Base-by-base conservation (phyloP, 2,797 vertebrate species). In the Chlorospingus flavigularis region DNA sequence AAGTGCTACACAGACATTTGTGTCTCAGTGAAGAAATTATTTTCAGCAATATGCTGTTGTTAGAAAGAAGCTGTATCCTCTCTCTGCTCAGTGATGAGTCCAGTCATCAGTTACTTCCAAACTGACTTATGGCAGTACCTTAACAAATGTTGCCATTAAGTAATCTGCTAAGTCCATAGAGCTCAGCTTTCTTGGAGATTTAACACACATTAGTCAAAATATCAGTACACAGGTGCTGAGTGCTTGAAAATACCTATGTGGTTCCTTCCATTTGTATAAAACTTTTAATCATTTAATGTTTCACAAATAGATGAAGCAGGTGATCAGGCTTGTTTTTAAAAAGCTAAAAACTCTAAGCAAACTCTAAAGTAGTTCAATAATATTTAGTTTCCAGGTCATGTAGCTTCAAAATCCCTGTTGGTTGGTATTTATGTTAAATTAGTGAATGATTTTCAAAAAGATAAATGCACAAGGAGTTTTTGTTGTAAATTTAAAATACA, bases 1-100 rank as follows among this genome's bases (percentile, higher is more conserved):
- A 96, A 96, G 91, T 95, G 90, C 91, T 97, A 77, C 77, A 53
- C 48, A 83, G 82, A 86, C 62, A 95, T 86, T 94, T 95, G 74
- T 83, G 61, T 94, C 78, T 94, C 57, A 83, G 55, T 78, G 74
- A 85, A 96, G 90, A 94, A 95, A 91, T 82, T 55, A 47, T 90
- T 91, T 95, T 81, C 48, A 50, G 19, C 39, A 25, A 54, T 9
- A 4, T 57, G 23, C 16, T 84, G 35, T 28, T 76, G 28, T 55
- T 73, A 66, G 70, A 75, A 81, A 83, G 55, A 43, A 47, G 20
- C 19, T 74, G 37, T 45, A 53, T 78, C 26, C n/a, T 67, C 48
- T 78, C 75, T 61, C n/a, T 50, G 11, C 40, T 74, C 53, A 35
- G 0, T 57, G 51, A 86, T 58, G 18, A 58, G 11, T 55, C 51